Evolutionary conservation across 2,888 invertebrate species (phyloP).

Genomic region (Tanytarsus gracilentus): DNA sequence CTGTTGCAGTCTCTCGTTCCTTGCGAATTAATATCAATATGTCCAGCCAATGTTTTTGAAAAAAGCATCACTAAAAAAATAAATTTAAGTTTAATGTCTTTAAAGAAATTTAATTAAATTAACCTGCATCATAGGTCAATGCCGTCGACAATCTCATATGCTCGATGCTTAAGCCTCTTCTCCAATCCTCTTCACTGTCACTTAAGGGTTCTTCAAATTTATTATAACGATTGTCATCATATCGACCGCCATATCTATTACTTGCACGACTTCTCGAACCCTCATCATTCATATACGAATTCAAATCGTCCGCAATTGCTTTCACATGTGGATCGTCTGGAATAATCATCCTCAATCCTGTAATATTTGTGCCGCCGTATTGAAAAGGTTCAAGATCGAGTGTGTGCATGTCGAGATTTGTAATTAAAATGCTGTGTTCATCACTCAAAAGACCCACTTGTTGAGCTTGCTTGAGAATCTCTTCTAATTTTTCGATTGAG

Average conservation of each 20-base stretch:
- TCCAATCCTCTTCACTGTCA: too few species aligned
- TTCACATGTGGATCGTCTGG: slow-evolving; percentile 68
- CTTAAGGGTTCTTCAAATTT: too few species aligned
- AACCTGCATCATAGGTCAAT: slow-evolving; percentile 92
- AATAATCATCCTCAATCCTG: slow-evolving; percentile 82
- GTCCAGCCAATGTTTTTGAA: slow-evolving; percentile 62
- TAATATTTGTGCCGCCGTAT: slow-evolving; percentile 91
- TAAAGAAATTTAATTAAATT: slow-evolving; percentile 82
- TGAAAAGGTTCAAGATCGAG: slow-evolving; percentile 89
- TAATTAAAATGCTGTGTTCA: slow-evolving; percentile 87
- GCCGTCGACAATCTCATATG: slow-evolving; percentile 73
- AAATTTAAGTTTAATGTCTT: slow-evolving; percentile 77
- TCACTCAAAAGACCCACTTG: slow-evolving; percentile 97
- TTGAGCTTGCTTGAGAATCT: slow-evolving; percentile 85
- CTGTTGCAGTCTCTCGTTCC: slow-evolving; percentile 51
- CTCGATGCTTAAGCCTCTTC: slow-evolving; percentile 41
- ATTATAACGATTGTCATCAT: too few species aligned
- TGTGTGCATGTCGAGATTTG: slow-evolving; percentile 83
- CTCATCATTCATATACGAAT: slow-evolving; percentile 37
- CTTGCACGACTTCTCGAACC: too few species aligned
- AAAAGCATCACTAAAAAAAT: slow-evolving; percentile 61
- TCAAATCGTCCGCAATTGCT: slow-evolving; percentile 49
- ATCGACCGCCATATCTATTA: too few species aligned
- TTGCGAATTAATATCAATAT: slow-evolving; percentile 43
- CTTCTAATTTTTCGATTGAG: slow-evolving; percentile 72